These are phyloP conservation scores for Kuschelorhynchus macadamiae DNA, from an alignment of 2,888 invertebrate genomes.

Conservation along the genomic window DNA sequence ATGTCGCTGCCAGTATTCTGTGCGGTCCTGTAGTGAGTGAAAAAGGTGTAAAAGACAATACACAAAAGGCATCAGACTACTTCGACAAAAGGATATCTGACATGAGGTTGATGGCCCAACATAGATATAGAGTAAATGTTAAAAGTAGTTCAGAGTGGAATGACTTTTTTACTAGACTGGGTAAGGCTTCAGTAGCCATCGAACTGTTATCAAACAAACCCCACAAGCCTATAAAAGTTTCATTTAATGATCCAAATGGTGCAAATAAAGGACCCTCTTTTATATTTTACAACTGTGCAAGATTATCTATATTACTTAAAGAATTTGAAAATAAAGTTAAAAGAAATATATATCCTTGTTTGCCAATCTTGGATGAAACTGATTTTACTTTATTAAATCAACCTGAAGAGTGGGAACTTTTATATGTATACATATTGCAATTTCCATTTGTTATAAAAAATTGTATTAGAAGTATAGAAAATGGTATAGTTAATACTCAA, in stretches of 20 bases:
- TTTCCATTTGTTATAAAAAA: slow-evolving; percentile 75
- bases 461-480: slow-evolving; percentile 70
- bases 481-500: slow-evolving; percentile 75
- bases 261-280: slow-evolving; percentile 75
- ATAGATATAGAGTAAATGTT: slow-evolving; percentile 76
- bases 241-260: slow-evolving; percentile 55
- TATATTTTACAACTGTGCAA: slow-evolving; percentile 84
- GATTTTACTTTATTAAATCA: slow-evolving; percentile 77
- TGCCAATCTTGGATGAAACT: slow-evolving; percentile 73
- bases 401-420: slow-evolving; percentile 83
- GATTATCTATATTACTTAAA: slow-evolving; percentile 77
- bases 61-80: slow-evolving; percentile 70
- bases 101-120: slow-evolving; percentile 77
- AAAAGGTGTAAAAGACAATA: slow-evolving; percentile 71
- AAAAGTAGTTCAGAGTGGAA: slow-evolving; percentile 70
- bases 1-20: slow-evolving; percentile 59
- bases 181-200: slow-evolving; percentile 77
- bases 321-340: slow-evolving; percentile 74
- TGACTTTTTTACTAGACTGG: slow-evolving; percentile 74
- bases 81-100: slow-evolving; percentile 75
- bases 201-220: slow-evolving; percentile 80
- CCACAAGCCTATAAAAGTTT: slow-evolving; percentile 73
- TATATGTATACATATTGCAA: slow-evolving; percentile 78
- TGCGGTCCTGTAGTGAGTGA: slow-evolving; percentile 77
- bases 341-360: slow-evolving; percentile 73